Evolutionary conservation across 2,113 vertebrate species (phyloP).

Genomic region (Pluvianellus socialis): DNA sequence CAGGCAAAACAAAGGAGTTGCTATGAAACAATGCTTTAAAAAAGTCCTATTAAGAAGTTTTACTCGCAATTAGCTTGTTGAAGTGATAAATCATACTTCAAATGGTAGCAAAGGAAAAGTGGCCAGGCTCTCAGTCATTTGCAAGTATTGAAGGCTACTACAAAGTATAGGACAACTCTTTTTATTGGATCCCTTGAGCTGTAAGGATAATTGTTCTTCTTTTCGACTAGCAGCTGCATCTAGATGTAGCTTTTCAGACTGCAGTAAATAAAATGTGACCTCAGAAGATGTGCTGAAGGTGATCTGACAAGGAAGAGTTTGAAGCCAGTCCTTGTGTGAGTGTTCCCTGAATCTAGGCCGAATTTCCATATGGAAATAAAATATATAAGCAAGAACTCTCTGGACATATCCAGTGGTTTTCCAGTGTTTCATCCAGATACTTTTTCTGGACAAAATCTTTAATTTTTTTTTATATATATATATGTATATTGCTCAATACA

Average conservation of each 20-base stretch:
- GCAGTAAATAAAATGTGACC: not conserved
- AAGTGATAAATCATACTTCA: not conserved
- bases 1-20: not conserved
- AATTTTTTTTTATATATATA: too few species aligned
- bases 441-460: not conserved
- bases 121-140: not conserved
- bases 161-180: not conserved
- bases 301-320: not conserved
- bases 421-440: not conserved
- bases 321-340: not conserved
- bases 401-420: not conserved
- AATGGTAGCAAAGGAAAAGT: not conserved
- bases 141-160: not conserved
- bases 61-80: not conserved
- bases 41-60: not conserved
- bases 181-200: not conserved
- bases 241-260: not conserved
- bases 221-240: not conserved
- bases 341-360: not conserved
- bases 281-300: not conserved
- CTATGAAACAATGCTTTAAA: not conserved
- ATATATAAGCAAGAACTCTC: not conserved
- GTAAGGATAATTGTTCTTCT: not conserved
- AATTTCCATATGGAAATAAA: not conserved
- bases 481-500: not conserved